A percentile compares a stretch with the other conserved stretches of the same genome.
These are phyloP conservation scores for Pangasius macronema DNA, from an alignment of 2,797 vertebrate genomes.

Conservation along the genomic window DNA sequence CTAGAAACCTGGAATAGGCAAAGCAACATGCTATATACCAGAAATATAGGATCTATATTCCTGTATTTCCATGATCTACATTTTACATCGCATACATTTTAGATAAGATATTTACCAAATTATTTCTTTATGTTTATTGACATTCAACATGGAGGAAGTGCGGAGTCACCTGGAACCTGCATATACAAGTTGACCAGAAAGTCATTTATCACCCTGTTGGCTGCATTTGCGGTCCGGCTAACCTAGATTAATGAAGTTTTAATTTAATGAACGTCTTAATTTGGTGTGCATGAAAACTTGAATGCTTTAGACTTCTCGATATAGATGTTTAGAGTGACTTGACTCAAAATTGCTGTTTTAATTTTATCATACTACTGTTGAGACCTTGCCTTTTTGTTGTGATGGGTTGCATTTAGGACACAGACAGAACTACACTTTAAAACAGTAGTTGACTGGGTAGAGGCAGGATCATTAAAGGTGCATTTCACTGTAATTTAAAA, in stretches of 20 bases:
- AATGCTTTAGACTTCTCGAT: conserved; percentile 79
- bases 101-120: too few species aligned
- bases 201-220: conserved; percentile 1
- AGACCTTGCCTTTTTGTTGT: conserved; percentile 79
- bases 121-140: neutral
- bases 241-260: conserved; percentile 15
- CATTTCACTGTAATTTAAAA: conserved; percentile 77
- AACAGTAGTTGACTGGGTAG: conserved; percentile 68
- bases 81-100: neutral
- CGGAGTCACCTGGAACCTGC: neutral
- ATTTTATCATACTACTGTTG: conserved; percentile 74
- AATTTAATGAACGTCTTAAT: conserved; percentile 53
- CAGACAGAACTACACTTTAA: conserved; percentile 71
- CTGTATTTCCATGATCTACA: neutral
- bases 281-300: conserved; percentile 82
- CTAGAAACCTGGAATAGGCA: conserved; percentile 4
- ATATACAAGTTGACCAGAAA: neutral
- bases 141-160: neutral
- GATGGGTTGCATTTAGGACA: conserved; percentile 72
- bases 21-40: neutral
- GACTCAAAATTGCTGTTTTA: conserved; percentile 70
- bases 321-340: conserved; percentile 75
- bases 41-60: conserved; percentile 3
- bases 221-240: conserved; percentile 23
- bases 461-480: conserved; percentile 69